Evolutionary conservation across 1,140 invertebrate species (phyloP).

Genomic region (Propsilocerus akamusi): DNA sequence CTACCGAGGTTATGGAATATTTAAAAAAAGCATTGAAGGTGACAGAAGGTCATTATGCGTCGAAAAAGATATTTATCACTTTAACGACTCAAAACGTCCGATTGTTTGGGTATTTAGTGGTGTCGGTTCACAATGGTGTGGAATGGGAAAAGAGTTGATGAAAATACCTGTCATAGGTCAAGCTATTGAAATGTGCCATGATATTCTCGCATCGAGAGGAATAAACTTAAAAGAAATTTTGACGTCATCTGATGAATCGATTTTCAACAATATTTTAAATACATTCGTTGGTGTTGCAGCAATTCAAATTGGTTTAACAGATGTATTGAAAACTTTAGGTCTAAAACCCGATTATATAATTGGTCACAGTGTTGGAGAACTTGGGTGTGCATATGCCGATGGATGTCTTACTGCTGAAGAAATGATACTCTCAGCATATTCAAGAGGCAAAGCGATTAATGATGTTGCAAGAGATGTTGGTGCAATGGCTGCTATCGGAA

Average conservation of each 20-base stretch:
- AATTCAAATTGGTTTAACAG: slow-evolving; percentile 22
- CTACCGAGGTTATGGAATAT: too few species aligned
- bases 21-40: too few species aligned
- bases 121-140: too few species aligned
- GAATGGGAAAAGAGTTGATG: slow-evolving; percentile 45
- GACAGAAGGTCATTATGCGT: too few species aligned
- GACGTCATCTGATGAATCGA: slow-evolving; percentile 47
- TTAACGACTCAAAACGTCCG: slow-evolving; percentile 27
- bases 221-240: too few species aligned
- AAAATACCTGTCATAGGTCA: slow-evolving; percentile 42
- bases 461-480: slow-evolving; percentile 40
- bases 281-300: slow-evolving; percentile 28
- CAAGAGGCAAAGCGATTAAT: slow-evolving; percentile 46
- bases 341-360: slow-evolving; percentile 50
- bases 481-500: too few species aligned
- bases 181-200: slow-evolving; percentile 40
- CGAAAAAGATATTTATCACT: too few species aligned
- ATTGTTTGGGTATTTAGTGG: slow-evolving; percentile 45
- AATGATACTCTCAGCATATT: slow-evolving; percentile 49
- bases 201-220: slow-evolving; percentile 35
- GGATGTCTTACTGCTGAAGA: slow-evolving; percentile 50
- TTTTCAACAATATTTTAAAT: too few species aligned
- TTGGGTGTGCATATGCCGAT: too few species aligned
- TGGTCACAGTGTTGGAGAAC: slow-evolving; percentile 61
- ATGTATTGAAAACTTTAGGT: slow-evolving; percentile 37